Evolutionary conservation across 1,140 invertebrate genomes (phyloP), one percentile per base, ranked within the genome.

Genomic region (Drosophila watanabei): DNA sequence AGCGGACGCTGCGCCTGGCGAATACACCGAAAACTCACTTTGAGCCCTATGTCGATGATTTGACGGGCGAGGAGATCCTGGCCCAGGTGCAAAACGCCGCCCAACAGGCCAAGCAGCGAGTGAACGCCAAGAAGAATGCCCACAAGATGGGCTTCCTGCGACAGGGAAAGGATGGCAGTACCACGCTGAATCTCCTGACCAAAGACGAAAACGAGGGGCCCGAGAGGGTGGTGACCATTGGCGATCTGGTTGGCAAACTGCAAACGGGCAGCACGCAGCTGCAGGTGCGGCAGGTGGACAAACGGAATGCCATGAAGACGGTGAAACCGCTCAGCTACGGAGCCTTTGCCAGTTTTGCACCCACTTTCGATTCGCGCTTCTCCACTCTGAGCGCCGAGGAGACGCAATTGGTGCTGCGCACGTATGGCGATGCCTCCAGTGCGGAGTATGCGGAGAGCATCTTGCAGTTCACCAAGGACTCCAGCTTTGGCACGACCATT

Each of bases 321-420:
- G 97, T 98, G 2, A 98, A 98, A 92, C 97, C 98, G 0, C 93
- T 99, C 4, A 97, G 98, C 92, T 99, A 99, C 93, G 98, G 98
- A 1, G 96, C 98, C 5, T 99, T 98, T 94, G 97, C 97, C 41
- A 98, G 98, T 4, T 99, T 99, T 94, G 98, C 98, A 4, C 99
- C 99, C 1, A 96, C 96, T 20, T 98, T 98, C 93, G 98, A 99
- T 93, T 98, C 98, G 0, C 98, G 98, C 4, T 99, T 99, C 94
- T 96, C 98, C 1, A 99, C 98, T 88, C 94, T 99, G 24, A 98
- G 96, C 13, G 98, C 98, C 92, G 97, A 98, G 77, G 98, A 99
- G 92, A 97, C 97, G 1, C 98, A 99, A 87, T 92, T 99, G 68
- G 95, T 99, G 1, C 96, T 97, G 83, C 95, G 97, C 72, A 98